A percentile compares a stretch with the other conserved stretches of the same genome.
These are phyloP conservation scores for Mechanitis mazaeus DNA, from an alignment of 2,888 invertebrate species.

Conservation along the genomic window DNA sequence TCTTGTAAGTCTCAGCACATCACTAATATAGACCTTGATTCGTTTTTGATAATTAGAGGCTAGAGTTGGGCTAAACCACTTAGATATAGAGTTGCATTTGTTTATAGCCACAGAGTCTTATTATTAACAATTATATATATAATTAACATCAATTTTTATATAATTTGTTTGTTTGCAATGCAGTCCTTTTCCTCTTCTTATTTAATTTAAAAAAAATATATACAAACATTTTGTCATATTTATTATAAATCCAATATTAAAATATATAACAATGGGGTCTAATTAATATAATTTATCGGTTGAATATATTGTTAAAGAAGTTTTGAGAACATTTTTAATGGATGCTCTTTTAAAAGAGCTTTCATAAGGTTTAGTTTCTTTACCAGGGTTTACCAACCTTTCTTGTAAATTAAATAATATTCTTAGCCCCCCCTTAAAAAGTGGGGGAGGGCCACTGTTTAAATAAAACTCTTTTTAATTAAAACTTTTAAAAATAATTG, in stretches of 20 bases:
- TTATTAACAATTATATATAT: too few species aligned
- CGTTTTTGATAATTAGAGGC: slow-evolving; percentile 24
- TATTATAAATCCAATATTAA: background rate
- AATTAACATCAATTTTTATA: too few species aligned
- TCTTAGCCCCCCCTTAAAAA: too few species aligned
- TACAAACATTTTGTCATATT: background rate
- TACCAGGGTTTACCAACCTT: background rate
- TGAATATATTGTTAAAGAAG: slow-evolving; percentile 1
- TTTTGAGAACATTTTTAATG: slow-evolving; percentile 20
- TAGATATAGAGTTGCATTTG: slow-evolving; percentile 4
- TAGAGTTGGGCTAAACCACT: slow-evolving; percentile 13
- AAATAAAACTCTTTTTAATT: too few species aligned
- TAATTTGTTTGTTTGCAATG: too few species aligned
- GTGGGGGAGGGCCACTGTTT: too few species aligned
- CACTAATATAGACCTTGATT: slow-evolving; percentile 13
- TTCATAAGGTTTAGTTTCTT: slow-evolving; percentile 20
- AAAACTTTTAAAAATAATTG: too few species aligned
- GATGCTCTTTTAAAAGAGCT: slow-evolving; percentile 27
- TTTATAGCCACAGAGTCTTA: too few species aligned
- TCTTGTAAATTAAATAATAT: too few species aligned
- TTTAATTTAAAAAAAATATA: too few species aligned
- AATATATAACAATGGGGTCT: background rate
- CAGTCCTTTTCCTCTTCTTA: too few species aligned
- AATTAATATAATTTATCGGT: background rate
- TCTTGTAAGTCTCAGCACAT: background rate